Percentiles rank a stretch among this genome's conserved stretches.
phyloP scores from a whole-genome alignment of 2,888 invertebrate genomes.

The Cremastobaeus sp. region DNA sequence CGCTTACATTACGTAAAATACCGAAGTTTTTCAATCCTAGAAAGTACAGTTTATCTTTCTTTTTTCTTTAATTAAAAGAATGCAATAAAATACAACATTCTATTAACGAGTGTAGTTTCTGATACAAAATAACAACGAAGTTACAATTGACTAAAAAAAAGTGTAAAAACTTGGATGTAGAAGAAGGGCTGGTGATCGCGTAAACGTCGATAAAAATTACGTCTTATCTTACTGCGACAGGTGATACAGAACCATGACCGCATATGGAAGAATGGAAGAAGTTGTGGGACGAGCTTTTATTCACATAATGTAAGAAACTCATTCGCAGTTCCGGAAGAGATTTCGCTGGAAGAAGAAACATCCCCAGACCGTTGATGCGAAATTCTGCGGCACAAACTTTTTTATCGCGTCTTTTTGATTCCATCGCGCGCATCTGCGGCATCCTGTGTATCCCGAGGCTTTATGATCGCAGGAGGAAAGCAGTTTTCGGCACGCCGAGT shows the following conservation, averaged over 20 bases:
- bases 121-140: too few species aligned
- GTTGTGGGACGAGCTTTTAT: constrained; percentile 27
- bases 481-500: constrained; percentile 73
- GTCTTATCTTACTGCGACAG: constrained; percentile 10
- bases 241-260: constrained; percentile 27
- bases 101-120: too few species aligned
- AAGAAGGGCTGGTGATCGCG: too few species aligned
- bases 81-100: too few species aligned
- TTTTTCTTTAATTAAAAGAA: too few species aligned
- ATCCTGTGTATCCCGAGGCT: constrained; percentile 41
- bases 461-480: constrained; percentile 61
- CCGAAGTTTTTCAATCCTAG: too few species aligned
- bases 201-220: constrained; percentile 14
- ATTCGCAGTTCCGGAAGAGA: constrained; percentile 48
- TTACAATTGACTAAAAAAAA: too few species aligned
- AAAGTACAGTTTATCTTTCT: too few species aligned
- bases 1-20: too few species aligned
- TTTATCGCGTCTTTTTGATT: constrained; percentile 39
- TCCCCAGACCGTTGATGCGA: constrained; percentile 34
- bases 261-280: constrained; percentile 3
- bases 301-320: constrained; percentile 49
- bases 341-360: constrained; percentile 39
- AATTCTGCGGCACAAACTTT: constrained; percentile 44
- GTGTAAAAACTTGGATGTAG: too few species aligned
- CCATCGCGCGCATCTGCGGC: constrained; percentile 22